Evolutionary conservation across 1,140 invertebrate genomes (phyloP).

Genomic region (Gryllus bimaculatus): DNA sequence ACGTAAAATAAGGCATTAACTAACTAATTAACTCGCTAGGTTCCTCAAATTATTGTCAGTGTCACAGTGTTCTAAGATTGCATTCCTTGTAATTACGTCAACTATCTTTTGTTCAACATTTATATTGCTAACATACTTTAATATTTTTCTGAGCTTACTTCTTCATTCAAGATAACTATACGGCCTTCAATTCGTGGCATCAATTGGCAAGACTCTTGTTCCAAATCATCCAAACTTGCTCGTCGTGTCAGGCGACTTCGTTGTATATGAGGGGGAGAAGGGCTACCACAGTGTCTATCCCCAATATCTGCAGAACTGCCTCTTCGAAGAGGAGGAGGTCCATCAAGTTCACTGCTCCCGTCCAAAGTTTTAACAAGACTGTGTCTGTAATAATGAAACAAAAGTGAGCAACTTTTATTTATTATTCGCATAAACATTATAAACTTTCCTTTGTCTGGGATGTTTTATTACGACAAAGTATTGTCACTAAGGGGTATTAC

Average conservation of each 20-base stretch:
- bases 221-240: slow-evolving; percentile 65
- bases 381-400: slow-evolving; percentile 40
- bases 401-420: too few species aligned
- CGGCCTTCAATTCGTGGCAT: slow-evolving; percentile 64
- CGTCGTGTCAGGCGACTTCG: slow-evolving; percentile 47
- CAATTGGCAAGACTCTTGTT: slow-evolving; percentile 63
- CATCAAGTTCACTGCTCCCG: slow-evolving; percentile 49
- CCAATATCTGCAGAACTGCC: slow-evolving; percentile 18
- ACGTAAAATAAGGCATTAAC: too few species aligned
- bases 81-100: too few species aligned
- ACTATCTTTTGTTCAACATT: too few species aligned
- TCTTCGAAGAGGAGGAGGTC: slow-evolving; percentile 50
- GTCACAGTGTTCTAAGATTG: too few species aligned
- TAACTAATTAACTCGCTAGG: too few species aligned
- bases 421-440: too few species aligned
- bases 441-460: too few species aligned
- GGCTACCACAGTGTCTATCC: slow-evolving; percentile 27
- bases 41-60: too few species aligned
- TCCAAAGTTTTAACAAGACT: slow-evolving; percentile 67
- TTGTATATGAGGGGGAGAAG: slow-evolving; percentile 25
- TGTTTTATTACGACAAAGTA: too few species aligned
- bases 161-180: slow-evolving; percentile 60
- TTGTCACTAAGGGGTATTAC: too few species aligned
- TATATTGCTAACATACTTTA: too few species aligned
- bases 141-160: slow-evolving; percentile 36